phyloP scores from a whole-genome alignment of 2,113 vertebrate species.

The Anolis sagrei region DNA sequence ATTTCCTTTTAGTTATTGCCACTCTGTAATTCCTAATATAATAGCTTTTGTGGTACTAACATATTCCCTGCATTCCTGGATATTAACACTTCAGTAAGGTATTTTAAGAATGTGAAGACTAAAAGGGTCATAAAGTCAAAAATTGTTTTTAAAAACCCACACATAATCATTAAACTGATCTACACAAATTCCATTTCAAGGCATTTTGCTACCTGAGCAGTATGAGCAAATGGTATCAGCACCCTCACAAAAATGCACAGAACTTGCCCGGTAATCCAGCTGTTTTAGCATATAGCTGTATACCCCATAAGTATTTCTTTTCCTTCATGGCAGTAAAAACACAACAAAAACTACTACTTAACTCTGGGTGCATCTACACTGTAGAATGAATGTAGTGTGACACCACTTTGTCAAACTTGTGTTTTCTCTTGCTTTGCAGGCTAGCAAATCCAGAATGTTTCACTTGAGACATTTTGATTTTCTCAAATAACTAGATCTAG shows the following conservation, averaged over 20 bases:
- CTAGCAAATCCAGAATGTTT: constrained; percentile 5
- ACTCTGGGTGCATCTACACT: no score
- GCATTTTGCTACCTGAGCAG: not conserved
- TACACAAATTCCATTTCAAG: not conserved
- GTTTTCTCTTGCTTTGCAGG: not conserved
- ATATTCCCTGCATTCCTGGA: constrained; percentile 8
- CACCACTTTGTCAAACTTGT: not conserved
- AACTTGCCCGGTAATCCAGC: no score
- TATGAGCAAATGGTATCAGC: not conserved
- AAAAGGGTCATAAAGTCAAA: not conserved
- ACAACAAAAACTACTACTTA: no score
- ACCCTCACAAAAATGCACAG: not conserved
- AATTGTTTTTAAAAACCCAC: not conserved
- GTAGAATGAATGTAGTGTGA: no score
- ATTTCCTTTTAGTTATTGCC: constrained; percentile 24
- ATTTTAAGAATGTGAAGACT: constrained; percentile 16
- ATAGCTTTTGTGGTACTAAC: not conserved
- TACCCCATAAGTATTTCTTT: no score
- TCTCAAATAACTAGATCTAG: not conserved
- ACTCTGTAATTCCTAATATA: constrained; percentile 12
- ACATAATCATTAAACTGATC: not conserved
- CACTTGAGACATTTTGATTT: not conserved
- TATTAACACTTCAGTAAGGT: not conserved
- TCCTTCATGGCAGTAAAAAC: no score
- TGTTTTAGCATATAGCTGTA: no score